Evolutionary conservation across 1,140 invertebrate genomes (phyloP).

Genomic region (Dufourea novaeangliae): DNA sequence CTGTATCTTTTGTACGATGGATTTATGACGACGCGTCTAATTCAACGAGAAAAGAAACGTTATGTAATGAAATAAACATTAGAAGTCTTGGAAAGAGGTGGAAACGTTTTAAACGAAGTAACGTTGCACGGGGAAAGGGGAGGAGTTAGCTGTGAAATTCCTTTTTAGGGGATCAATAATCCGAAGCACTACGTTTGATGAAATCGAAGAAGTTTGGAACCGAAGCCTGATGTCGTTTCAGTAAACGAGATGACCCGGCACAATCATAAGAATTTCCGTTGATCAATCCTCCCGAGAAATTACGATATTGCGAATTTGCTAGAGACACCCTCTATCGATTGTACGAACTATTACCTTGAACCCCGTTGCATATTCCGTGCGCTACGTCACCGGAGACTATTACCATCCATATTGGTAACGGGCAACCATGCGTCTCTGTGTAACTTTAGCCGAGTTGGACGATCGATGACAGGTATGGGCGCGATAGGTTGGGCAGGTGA

Average conservation of each 20-base stretch:
- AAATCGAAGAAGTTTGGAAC: background rate
- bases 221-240: background rate
- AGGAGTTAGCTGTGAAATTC: background rate
- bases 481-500: conserved; percentile 3
- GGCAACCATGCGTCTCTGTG: conserved; percentile 5
- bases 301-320: background rate
- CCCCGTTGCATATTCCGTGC: conserved; percentile 7
- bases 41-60: too few relatives aligned
- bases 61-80: too few relatives aligned
- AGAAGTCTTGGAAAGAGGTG: background rate
- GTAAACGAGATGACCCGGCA: background rate
- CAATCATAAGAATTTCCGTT: background rate
- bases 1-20: background rate
- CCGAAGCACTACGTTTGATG: background rate
- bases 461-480: conserved; percentile 36
- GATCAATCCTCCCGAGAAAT: background rate
- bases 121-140: background rate
- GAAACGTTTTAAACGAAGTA: background rate
- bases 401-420: conserved; percentile 1
- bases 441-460: conserved; percentile 6
- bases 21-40: too few relatives aligned
- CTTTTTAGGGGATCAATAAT: background rate
- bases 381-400: background rate
- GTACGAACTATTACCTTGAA: background rate
- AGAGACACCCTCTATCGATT: background rate